Evolutionary conservation across 2,113 vertebrate genomes (phyloP), one percentile per base, ranked within the genome.

Genomic region (Engystomops pustulosus): DNA sequence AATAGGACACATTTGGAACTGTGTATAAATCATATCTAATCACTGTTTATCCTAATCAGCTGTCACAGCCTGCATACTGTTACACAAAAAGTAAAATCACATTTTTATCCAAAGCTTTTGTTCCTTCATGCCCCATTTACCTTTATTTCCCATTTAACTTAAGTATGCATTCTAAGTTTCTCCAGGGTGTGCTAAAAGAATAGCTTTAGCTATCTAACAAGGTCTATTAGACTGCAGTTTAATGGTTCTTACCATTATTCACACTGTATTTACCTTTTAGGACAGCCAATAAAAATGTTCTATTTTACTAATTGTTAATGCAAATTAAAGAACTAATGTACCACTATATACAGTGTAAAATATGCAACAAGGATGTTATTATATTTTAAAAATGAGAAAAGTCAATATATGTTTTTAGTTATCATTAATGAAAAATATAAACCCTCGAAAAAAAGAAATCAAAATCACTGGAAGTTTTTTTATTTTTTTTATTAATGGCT

Each of bases 191-290:
- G 67, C 67, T 81, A 55, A 67, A 81, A 70, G 32, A 51, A 71
- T 55, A 41, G 51, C 65, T 58, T 72, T 72, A 81, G 32, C 45
- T 49, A 60, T 69, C 44, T 70, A 72, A 81, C 51, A 82, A 38
- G 34, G 67, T 82, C 34, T 72, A 72, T 82, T 82, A 45, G 49
- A 32, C 71, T 60, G 18, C 49, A 72, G 49, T 72, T 82, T 70
- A 82, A 55, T 82, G 51, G 51, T 53, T 82, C 34, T 72, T 34
- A 38, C 32, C 60, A 47, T 72, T 38, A 44, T 82, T 71, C 47
- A 72, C 67, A 72, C 80, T 72, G 67, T 70, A 81, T 82, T 82
- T 82, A 82, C 80, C 80, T 82, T 71, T 58, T 30, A 72, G 27
- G 41, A 9, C 47, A 82, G 34, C 6, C 34, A 71, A 20, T 72